These are phyloP conservation scores for Dioctria rufipes DNA, from an alignment of 2,888 invertebrate genomes.

Conservation along the genomic window DNA sequence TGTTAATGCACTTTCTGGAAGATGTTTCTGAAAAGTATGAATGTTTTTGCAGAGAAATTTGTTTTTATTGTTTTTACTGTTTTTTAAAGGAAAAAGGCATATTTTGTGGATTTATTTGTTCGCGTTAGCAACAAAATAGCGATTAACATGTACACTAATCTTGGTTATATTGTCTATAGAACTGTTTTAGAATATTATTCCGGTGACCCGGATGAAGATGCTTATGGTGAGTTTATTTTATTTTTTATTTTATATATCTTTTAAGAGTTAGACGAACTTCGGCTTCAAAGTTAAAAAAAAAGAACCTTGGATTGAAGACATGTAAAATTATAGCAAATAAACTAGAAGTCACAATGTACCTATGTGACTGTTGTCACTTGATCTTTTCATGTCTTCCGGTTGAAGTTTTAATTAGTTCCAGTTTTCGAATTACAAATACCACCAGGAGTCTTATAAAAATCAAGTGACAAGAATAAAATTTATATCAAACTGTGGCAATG, in stretches of 20 bases:
- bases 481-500: too few relatives aligned
- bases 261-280: too few relatives aligned
- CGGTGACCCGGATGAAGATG: conserved; percentile 98
- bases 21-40: conserved; percentile 93
- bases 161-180: conserved; percentile 97
- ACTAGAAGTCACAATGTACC: too few relatives aligned
- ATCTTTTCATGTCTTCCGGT: too few relatives aligned
- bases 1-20: conserved; percentile 94
- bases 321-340: too few relatives aligned
- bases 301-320: too few relatives aligned
- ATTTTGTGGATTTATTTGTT: conserved; percentile 98
- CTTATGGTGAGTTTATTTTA: conserved; percentile 82
- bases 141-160: conserved; percentile 95
- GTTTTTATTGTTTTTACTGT: conserved; percentile 24
- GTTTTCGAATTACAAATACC: too few relatives aligned
- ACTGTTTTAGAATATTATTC: conserved; percentile 98
- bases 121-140: conserved; percentile 97
- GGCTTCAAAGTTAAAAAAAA: too few relatives aligned
- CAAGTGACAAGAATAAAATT: too few relatives aligned
- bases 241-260: conserved; percentile 42
- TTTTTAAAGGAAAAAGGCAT: conserved; percentile 89
- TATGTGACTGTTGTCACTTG: too few relatives aligned
- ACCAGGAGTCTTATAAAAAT: too few relatives aligned
- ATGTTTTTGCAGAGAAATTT: background rate
- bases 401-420: too few relatives aligned